Conservation (phyloP, 2,113 vertebrate species). For the Chascanopsetta lugubris region DNA sequence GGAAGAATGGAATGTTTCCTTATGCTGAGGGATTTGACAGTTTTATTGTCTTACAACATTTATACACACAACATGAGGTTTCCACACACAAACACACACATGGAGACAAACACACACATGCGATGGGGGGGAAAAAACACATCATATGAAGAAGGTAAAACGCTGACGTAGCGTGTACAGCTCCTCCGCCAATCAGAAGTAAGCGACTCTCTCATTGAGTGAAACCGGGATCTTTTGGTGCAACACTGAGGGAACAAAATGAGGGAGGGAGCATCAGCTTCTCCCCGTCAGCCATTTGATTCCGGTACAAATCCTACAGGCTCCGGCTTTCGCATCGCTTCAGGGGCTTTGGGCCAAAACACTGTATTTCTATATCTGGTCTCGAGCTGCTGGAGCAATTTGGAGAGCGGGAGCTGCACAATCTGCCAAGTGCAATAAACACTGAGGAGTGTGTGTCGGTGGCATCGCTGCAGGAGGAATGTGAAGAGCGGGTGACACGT, state of each 20-base stretch:
- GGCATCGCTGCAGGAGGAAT: constrained; percentile 54
- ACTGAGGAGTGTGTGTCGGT: constrained; percentile 33
- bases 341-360: constrained; percentile 26
- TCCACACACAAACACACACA: neutral
- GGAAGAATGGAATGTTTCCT: neutral
- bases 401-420: constrained; percentile 28
- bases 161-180: no score
- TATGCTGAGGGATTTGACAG: neutral
- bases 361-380: constrained; percentile 30
- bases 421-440: constrained; percentile 62
- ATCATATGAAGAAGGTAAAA: no score
- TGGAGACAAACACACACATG: neutral
- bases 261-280: neutral
- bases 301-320: constrained; percentile 10
- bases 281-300: constrained; percentile 3
- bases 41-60: neutral
- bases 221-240: neutral
- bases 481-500: constrained; percentile 52
- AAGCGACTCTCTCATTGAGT: no score
- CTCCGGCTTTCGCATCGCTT: constrained; percentile 28
- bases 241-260: constrained; percentile 2
- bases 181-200: no score
- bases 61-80: neutral
- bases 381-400: constrained; percentile 53
- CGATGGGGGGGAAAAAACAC: no score